Conservation (phyloP, 2,888 invertebrate genomes). For the Plebejus melissa region DNA sequence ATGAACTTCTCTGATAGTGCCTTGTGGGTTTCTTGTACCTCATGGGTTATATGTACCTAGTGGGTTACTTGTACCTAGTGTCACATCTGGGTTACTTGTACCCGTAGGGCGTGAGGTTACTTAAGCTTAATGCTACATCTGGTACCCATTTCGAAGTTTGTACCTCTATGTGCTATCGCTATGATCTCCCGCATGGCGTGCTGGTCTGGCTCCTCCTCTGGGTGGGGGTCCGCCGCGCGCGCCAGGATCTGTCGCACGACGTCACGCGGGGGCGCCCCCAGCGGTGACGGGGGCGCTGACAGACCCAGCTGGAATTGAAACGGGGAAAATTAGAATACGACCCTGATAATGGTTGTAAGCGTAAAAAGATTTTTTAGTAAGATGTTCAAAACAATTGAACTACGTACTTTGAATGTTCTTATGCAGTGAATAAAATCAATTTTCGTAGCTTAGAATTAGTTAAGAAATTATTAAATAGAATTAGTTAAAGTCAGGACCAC, state of each 20-base stretch:
- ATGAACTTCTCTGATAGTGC: no score
- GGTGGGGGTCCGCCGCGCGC: slow-evolving; percentile 64
- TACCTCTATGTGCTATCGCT: slow-evolving; percentile 73
- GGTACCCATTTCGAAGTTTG: neutral
- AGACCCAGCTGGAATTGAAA: slow-evolving; percentile 60
- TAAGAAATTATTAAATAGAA: no score
- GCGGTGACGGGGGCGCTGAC: slow-evolving; percentile 63
- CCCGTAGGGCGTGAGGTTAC: neutral
- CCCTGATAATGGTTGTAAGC: neutral
- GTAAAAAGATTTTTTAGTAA: no score
- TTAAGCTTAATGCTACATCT: neutral
- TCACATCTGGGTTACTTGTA: neutral
- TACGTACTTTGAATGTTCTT: no score
- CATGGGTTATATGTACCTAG: no score
- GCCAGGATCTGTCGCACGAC: slow-evolving; percentile 70
- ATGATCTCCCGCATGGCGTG: slow-evolving; percentile 68
- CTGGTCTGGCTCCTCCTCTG: slow-evolving; percentile 52
- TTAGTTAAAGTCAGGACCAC: no score
- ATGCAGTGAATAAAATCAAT: no score
- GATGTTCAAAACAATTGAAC: no score
- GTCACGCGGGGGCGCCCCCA: slow-evolving; percentile 72
- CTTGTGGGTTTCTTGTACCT: no score
- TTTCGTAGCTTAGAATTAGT: no score
- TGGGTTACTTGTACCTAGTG: no score
- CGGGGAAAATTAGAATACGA: neutral